phyloP scores from a whole-genome alignment of 1,140 invertebrate genomes.

The Heterodera schachtii region DNA sequence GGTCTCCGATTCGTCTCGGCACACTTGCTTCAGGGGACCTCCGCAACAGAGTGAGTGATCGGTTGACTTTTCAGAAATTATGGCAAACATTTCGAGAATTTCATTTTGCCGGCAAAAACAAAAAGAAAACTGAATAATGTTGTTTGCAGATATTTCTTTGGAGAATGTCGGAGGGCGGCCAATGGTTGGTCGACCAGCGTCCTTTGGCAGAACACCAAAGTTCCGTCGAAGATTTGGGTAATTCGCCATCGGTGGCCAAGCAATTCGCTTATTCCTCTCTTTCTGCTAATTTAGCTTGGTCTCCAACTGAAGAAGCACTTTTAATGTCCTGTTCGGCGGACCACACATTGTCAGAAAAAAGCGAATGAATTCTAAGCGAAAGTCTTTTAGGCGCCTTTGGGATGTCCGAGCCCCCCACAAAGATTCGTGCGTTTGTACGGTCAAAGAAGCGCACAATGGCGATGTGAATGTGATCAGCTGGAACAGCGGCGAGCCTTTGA shows the following conservation, averaged over 20 bases:
- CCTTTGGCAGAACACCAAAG: slow-evolving; percentile 83
- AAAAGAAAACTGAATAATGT: not conserved
- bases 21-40: slow-evolving; percentile 64
- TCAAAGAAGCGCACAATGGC: slow-evolving; percentile 80
- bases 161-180: slow-evolving; percentile 76
- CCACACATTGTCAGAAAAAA: slow-evolving; percentile 35
- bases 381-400: slow-evolving; percentile 51
- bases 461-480: slow-evolving; percentile 98
- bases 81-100: not conserved
- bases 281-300: slow-evolving; percentile 78
- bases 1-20: slow-evolving; percentile 80
- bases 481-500: slow-evolving; percentile 85
- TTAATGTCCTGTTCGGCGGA: slow-evolving; percentile 60
- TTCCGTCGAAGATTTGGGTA: slow-evolving; percentile 88
- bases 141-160: slow-evolving; percentile 85
- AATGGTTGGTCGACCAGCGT: slow-evolving; percentile 85
- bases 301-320: slow-evolving; percentile 86
- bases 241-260: not conserved
- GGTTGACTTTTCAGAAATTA: not conserved
- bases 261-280: no score
- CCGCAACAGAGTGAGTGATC: slow-evolving; percentile 48
- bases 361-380: slow-evolving; percentile 9
- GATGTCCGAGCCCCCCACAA: slow-evolving; percentile 75
- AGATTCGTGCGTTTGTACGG: slow-evolving; percentile 89
- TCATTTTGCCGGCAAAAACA: not conserved